phyloP scores from a whole-genome alignment of 2,113 vertebrate species.

The Macquaria ambigua region DNA sequence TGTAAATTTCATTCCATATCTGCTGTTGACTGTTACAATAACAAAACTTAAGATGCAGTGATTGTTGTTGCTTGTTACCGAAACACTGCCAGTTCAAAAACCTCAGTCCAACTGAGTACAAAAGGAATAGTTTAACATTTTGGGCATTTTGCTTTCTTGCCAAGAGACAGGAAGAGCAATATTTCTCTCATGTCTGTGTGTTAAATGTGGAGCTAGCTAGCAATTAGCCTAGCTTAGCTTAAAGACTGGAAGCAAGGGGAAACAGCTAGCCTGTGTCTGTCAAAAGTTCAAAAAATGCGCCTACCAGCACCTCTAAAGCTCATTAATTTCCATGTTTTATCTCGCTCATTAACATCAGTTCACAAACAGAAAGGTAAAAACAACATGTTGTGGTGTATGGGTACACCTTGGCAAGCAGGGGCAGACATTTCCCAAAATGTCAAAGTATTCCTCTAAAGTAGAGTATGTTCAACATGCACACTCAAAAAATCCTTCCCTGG shows the following conservation, averaged over 20 bases:
- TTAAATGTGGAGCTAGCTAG: neutral
- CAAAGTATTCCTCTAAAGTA: neutral
- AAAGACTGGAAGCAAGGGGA: neutral
- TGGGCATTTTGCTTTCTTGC: too few species aligned
- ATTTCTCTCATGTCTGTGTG: neutral
- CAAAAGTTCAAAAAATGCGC: neutral
- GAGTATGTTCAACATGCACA: constrained; percentile 3
- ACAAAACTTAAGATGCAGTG: neutral
- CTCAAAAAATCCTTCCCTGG: constrained; percentile 24
- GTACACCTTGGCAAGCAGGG: too few species aligned
- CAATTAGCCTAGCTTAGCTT: neutral
- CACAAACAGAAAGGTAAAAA: neutral
- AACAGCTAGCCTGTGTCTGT: neutral
- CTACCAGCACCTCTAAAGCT: neutral
- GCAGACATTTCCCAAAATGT: neutral
- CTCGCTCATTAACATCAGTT: neutral
- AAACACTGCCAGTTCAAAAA: neutral
- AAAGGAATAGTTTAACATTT: neutral
- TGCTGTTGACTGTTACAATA: neutral
- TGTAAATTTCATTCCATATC: neutral
- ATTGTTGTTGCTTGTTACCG: neutral
- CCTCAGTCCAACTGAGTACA: neutral
- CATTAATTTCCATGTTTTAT: neutral
- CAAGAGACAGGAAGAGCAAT: neutral
- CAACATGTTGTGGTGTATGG: neutral